Base-by-base conservation (phyloP, 1,140 invertebrate genomes). In the Caenorhabditis briggsae region DNA sequence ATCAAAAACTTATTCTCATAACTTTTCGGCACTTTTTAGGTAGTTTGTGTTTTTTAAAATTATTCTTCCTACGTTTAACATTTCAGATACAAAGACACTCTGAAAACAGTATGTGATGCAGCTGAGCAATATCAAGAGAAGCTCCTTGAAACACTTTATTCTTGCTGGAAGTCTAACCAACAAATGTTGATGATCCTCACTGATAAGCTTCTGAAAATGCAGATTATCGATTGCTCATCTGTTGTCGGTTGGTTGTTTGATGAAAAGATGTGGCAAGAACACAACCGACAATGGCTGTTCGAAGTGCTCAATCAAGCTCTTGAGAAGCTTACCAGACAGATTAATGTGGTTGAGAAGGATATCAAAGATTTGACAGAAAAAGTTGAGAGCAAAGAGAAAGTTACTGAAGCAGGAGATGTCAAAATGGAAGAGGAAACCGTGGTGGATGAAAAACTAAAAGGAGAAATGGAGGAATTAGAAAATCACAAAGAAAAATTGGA, bases 181-280 rank as follows among this genome's bases (percentile, higher is more conserved):
- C 97, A 98, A 94, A 98, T 99, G 96, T 95, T 99, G 94, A 95
- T 95, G 55, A 96, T 99, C 0, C 93, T 99, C 0, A 95, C 97
- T 6, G 97, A 99, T 93, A 98, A 99, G 93, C 95, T 99, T 93
- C 94, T 99, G 5, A 98, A 99, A 93, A 98, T 97, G 55, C 96
- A 98, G 92, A 96, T 99, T 64, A 95, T 99, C 18, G 96, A 98
- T 91, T 98, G 97, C 92, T 96, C 96, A 86, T 96, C 97, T 12
- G 97, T 99, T 14, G 97, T 97, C 43, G 98, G 97, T 90, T 99
- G 97, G 98, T 95, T 99, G 84, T 99, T 99, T 93, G 97, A 96
- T 5, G 96, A 96, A 93, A 96, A 98, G 92, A 98, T 99, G 96
- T 94, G 94, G 33, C 93, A 94, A 11, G 96, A 97, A 92, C 98